Evolutionary conservation across 2,797 vertebrate species (phyloP).

Genomic region (Enteromius anoplus): DNA sequence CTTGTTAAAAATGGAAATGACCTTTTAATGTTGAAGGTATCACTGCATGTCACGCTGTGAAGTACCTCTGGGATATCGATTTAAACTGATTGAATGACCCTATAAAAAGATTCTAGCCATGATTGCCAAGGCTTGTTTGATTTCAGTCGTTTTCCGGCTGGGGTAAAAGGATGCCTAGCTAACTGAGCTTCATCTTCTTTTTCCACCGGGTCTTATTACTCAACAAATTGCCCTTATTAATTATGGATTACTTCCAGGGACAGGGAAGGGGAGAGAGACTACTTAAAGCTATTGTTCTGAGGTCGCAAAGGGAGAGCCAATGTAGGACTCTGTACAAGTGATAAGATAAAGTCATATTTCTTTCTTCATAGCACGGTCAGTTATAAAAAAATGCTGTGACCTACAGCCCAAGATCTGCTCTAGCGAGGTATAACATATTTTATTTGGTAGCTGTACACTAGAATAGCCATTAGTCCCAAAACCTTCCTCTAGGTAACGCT

Average conservation of each 20-base stretch:
- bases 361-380: background rate
- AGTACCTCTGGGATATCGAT: slow-evolving; percentile 62
- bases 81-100: slow-evolving; percentile 58
- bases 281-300: slow-evolving; percentile 28
- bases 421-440: background rate
- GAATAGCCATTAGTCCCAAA: background rate
- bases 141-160: slow-evolving; percentile 57
- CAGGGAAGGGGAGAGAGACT: slow-evolving; percentile 45
- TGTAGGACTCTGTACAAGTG: slow-evolving; percentile 36
- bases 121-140: slow-evolving; percentile 57
- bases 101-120: slow-evolving; percentile 66
- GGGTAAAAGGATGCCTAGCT: slow-evolving; percentile 53
- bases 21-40: slow-evolving; percentile 22
- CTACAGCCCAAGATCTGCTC: background rate
- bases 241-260: slow-evolving; percentile 65
- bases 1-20: slow-evolving; percentile 36
- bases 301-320: slow-evolving; percentile 1
- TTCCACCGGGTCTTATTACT: slow-evolving; percentile 53
- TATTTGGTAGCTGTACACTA: background rate
- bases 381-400: background rate
- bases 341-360: slow-evolving; percentile 21
- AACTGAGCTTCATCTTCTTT: slow-evolving; percentile 28
- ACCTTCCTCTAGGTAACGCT: background rate
- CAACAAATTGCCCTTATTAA: slow-evolving; percentile 66
- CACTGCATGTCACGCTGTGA: slow-evolving; percentile 35